Conservation (phyloP, 2,888 invertebrate genomes). For the Drosophila affinis region DNA sequence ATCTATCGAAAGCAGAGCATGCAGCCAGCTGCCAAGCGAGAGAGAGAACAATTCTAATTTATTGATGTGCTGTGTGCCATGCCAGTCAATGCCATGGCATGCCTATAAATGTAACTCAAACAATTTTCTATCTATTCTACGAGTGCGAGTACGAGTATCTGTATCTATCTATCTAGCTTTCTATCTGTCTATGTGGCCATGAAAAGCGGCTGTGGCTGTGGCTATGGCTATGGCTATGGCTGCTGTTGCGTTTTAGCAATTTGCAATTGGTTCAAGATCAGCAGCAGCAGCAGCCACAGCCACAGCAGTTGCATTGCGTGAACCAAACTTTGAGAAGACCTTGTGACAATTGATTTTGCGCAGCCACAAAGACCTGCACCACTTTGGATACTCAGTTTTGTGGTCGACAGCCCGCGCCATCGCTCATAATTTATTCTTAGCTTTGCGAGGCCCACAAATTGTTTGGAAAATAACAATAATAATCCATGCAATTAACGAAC, state of each 20-base stretch:
- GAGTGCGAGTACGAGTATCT: not conserved
- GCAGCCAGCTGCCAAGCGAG: not conserved
- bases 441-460: constrained; percentile 41
- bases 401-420: constrained; percentile 43
- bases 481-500: constrained; percentile 15
- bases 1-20: constrained; percentile 13
- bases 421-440: constrained; percentile 66
- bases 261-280: constrained; percentile 78
- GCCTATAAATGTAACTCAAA: constrained; percentile 48
- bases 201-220: constrained; percentile 42
- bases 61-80: constrained; percentile 21
- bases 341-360: constrained; percentile 60
- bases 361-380: constrained; percentile 48
- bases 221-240: constrained; percentile 21
- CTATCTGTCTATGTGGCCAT: constrained; percentile 45
- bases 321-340: constrained; percentile 33
- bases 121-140: constrained; percentile 21
- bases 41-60: constrained; percentile 49
- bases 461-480: constrained; percentile 30
- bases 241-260: constrained; percentile 67
- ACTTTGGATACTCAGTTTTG: constrained; percentile 51
- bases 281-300: constrained; percentile 48
- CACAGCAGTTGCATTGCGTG: constrained; percentile 39
- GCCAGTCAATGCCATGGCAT: constrained; percentile 63
- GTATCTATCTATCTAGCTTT: constrained; percentile 15